Evolutionary conservation across 2,797 vertebrate species (phyloP), one percentile per base, ranked within the genome.

Genomic region (Pipistrellus pygmaeus): DNA sequence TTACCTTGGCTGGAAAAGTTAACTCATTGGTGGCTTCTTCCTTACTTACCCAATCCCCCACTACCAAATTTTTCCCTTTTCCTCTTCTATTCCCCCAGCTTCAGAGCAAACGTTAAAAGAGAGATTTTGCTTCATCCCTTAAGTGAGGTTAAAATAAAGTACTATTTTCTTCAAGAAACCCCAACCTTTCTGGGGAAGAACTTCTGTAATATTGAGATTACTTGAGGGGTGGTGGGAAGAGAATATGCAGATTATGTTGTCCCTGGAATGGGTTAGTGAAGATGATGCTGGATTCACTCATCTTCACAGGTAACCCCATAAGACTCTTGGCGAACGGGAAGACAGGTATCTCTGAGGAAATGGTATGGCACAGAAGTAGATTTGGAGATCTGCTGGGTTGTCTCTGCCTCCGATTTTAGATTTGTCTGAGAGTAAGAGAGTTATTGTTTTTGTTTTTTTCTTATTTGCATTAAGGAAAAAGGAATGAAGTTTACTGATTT

Each of bases 21-120:
- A 88, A 85, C 69, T 68, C 38, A 66, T 44, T 73, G 38, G 6
- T 86, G 23, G 32, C 68, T 96, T 83, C 53, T 71, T 90, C 18
- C 17, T 76, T 77, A 8, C 13, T 48, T 25, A 57, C 30, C 30
- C 38, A 85, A 20, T 25, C 11, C 32, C 62, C n/a, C 6, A 83
- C 66, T 27, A 60, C 30, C 23, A 84, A 17, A 32, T 68, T 32
- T 12, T 60, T 68, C 18, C 46, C 1, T 66, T 82, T 66, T 85
- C 25, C 10, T 44, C 27, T 83, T 82, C 30, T 91, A 0, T 48
- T 57, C 21, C 10, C 20, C 12, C 17, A 81, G 32, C 77, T 95
- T 88, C 57, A 87, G 25, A 91, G 20, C 44, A 41, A 20, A 89
- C 71, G 12, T 76, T 53, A 69, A 32, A 80, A 73, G 88, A 72